Base-by-base conservation (phyloP, 1,140 invertebrate genomes). In the Drosophila mayri region DNA sequence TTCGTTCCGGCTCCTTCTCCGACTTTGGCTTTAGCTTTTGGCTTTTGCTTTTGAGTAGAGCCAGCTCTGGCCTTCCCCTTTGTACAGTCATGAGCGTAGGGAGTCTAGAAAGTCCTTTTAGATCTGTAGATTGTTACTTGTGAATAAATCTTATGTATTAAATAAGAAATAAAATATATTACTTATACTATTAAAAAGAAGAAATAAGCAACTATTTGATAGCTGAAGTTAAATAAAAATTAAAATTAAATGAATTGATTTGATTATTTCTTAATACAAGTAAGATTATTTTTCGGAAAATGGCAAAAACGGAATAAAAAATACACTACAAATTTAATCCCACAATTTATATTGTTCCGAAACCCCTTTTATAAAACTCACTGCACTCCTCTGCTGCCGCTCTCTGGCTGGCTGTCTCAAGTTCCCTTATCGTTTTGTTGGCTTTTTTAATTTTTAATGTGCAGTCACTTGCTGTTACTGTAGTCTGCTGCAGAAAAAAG, bases 361-460 rank as follows among this genome's bases (percentile, higher is more conserved):
- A 60, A 11, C 14, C 55, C 55, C 16, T 14, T 43, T 62, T 1
- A 20, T 14, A 12, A 35, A 43, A 25, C n/a, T 18, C 28, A 10
- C 7, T 10, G 20, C 16, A 8, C n/a, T 22, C 25, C 65, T 22
- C 44, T 64, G 59, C 11, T 1, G 9, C 18, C 30, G 38, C 40
- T 52, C 59, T 60, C 9, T 43, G 16, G 16, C 59, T 12, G 18
- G 43, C 25, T 35, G 66, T 43, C 47, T 70, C 66, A 44, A 70
- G 47, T 70, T 55, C 49, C 63, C 63, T 70, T 40, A 60, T 35
- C 63, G 58, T 61, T 61, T 50, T 67, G 67, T 83, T 83, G 80
- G 52, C 62, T 76, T 81, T 90, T 90, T 90, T 90, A 90, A 90
- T 90, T 90, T 90, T 90, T 90, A 90, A 90, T 90, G 85, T 90